These are phyloP conservation scores for Bicyclus anynana DNA, from an alignment of 1,140 invertebrate species.

Conservation along the genomic window DNA sequence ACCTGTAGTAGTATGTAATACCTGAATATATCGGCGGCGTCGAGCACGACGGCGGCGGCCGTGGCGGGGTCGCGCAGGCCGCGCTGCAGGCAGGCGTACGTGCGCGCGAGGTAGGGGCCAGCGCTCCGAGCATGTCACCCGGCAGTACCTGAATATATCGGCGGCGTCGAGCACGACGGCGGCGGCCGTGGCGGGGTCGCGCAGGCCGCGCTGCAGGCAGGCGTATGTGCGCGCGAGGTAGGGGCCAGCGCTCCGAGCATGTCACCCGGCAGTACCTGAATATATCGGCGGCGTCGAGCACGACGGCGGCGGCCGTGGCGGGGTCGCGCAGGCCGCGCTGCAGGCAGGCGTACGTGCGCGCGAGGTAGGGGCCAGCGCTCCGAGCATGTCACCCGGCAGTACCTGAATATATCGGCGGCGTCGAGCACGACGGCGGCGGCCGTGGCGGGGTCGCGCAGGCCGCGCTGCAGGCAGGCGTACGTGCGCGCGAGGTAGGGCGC, in stretches of 20 bases:
- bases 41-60: constrained; percentile 62
- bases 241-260: constrained; percentile 96
- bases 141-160: constrained; percentile 73
- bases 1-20: too few relatives aligned
- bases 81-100: constrained; percentile 94
- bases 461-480: constrained; percentile 94
- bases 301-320: constrained; percentile 61
- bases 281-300: constrained; percentile 62
- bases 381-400: constrained; percentile 93
- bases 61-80: constrained; percentile 83
- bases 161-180: constrained; percentile 64
- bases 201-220: constrained; percentile 92
- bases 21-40: constrained; percentile 69
- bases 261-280: constrained; percentile 88
- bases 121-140: constrained; percentile 97
- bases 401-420: constrained; percentile 69
- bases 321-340: constrained; percentile 88
- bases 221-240: constrained; percentile 97
- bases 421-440: constrained; percentile 66
- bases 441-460: constrained; percentile 81
- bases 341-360: constrained; percentile 95
- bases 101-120: constrained; percentile 96
- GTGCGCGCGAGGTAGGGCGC: constrained; percentile 96
- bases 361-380: constrained; percentile 96
- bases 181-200: constrained; percentile 72